Conservation (phyloP, 2,888 invertebrate species). For the Hirtodrosophila trivittata region DNA sequence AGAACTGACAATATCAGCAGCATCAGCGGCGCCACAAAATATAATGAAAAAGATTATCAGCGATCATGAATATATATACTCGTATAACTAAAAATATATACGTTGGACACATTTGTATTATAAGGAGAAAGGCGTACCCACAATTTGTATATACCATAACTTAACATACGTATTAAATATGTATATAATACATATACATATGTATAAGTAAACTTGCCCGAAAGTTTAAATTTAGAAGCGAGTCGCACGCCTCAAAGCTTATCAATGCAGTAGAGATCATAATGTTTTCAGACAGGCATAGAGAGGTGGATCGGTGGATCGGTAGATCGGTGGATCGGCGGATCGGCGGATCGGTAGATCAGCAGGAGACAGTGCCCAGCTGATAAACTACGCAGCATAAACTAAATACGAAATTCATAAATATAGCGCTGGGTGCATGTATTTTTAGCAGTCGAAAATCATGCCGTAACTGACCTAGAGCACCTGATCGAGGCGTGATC, state of each 20-base stretch:
- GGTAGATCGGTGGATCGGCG: no score
- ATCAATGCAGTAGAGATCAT: constrained; percentile 47
- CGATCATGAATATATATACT: constrained; percentile 12
- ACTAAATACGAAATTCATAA: constrained; percentile 58
- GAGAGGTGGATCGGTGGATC: background rate
- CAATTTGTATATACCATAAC: constrained; percentile 6
- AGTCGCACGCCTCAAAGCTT: constrained; percentile 58
- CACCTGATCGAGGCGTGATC: constrained; percentile 80
- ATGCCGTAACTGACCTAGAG: constrained; percentile 80
- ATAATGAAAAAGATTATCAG: constrained; percentile 38
- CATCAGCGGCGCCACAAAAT: constrained; percentile 48
- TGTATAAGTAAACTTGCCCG: constrained; percentile 19
- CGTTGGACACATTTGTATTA: constrained; percentile 2
- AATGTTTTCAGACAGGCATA: constrained; percentile 17
- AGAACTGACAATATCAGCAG: constrained; percentile 37
- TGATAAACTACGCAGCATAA: constrained; percentile 76
- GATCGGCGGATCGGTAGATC: background rate
- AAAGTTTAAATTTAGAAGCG: constrained; percentile 61
- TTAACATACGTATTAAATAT: background rate
- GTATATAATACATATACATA: constrained; percentile 1
- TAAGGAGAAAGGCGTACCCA: constrained; percentile 29
- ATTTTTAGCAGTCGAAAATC: constrained; percentile 56
- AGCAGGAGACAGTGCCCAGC: constrained; percentile 3
- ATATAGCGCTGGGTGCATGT: constrained; percentile 59
- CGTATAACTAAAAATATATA: constrained; percentile 1